These are phyloP conservation scores for Okamejei kenojei DNA, from an alignment of 2,797 vertebrate genomes.

Conservation along the genomic window DNA sequence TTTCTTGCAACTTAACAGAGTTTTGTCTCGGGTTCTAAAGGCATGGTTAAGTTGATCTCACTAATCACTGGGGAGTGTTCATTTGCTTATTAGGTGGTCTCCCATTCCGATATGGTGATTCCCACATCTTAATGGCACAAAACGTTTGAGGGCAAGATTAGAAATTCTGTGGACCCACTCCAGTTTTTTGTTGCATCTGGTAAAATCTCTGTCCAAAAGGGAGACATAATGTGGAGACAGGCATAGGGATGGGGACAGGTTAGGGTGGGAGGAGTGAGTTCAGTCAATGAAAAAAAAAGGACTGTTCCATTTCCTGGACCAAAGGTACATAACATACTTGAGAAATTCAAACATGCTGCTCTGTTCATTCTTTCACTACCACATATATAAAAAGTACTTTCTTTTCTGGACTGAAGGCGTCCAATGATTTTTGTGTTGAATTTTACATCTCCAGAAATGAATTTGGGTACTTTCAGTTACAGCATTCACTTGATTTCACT, in stretches of 20 bases:
- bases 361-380: no score
- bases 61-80: neutral
- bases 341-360: neutral
- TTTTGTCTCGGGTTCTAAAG: neutral
- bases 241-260: no score
- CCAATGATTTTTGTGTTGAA: no score
- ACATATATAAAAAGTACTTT: no score
- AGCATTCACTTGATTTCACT: neutral
- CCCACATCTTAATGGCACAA: neutral
- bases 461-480: neutral
- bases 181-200: neutral
- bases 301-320: neutral
- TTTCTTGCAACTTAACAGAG: neutral
- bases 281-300: neutral
- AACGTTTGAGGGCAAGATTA: neutral
- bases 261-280: neutral
- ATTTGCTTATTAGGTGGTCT: neutral
- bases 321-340: neutral
- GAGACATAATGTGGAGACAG: no score
- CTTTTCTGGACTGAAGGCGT: no score
- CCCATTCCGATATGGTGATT: neutral
- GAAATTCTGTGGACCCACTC: neutral
- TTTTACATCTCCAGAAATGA: no score
- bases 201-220: neutral
- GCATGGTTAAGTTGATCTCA: neutral